phyloP scores from a whole-genome alignment of 2,113 vertebrate species.

The Cichladusa arquata region DNA sequence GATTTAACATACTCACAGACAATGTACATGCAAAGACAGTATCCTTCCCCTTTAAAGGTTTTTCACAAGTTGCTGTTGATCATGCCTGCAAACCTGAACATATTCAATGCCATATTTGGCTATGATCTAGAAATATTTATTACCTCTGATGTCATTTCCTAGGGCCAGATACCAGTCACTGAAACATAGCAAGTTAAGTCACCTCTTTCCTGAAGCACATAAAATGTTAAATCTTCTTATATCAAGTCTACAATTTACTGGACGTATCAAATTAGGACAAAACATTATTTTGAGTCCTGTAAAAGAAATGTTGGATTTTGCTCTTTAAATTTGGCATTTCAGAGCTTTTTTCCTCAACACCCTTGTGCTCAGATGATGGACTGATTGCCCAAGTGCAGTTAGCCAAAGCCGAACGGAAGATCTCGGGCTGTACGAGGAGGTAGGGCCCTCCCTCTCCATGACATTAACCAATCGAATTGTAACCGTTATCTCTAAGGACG shows the following conservation, averaged over 20 bases:
- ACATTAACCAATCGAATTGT: too few species aligned
- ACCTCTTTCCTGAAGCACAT: not conserved
- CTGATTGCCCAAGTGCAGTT: not conserved
- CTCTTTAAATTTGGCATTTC: not conserved
- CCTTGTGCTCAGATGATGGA: not conserved
- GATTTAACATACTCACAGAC: not conserved
- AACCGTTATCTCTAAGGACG: too few species aligned
- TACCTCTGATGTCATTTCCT: not conserved
- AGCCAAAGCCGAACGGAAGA: too few species aligned
- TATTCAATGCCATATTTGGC: not conserved
- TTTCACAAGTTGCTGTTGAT: not conserved
- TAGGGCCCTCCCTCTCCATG: too few species aligned
- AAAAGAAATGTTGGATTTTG: not conserved
- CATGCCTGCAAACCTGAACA: not conserved
- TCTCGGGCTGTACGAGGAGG: too few species aligned
- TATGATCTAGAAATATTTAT: not conserved
- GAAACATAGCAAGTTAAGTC: not conserved
- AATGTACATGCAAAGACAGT: not conserved
- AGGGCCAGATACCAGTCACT: not conserved
- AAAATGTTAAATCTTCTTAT: not conserved
- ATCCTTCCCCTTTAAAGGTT: not conserved
- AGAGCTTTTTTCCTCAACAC: fast-evolving
- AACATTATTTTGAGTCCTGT: not conserved
- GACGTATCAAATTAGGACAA: not conserved
- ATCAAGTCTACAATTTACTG: not conserved